These are phyloP conservation scores for Rachycentron canadum DNA, from an alignment of 2,797 vertebrate species.

Conservation along the genomic window DNA sequence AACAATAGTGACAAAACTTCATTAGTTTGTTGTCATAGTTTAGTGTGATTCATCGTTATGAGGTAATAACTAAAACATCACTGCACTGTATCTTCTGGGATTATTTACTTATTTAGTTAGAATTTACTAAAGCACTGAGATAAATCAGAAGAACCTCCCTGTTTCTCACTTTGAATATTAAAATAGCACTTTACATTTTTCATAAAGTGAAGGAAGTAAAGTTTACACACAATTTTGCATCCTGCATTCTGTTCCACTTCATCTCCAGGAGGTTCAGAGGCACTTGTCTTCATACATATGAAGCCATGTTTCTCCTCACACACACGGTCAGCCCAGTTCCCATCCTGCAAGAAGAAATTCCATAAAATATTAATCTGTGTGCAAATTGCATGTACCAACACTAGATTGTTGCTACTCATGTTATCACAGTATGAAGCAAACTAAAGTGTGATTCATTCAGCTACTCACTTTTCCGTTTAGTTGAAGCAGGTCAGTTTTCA, in stretches of 20 bases:
- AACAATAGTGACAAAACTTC: not conserved
- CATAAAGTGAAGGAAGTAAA: no score
- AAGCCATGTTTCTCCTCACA: slow-evolving; percentile 89
- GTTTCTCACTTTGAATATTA: no score
- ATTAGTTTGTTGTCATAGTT: not conserved
- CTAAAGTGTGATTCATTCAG: not conserved
- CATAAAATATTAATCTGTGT: not conserved
- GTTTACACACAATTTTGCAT: slow-evolving; percentile 90
- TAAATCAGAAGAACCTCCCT: no score
- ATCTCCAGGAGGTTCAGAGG: slow-evolving; percentile 61
- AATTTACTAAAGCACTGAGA: no score
- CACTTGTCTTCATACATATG: slow-evolving; percentile 91
- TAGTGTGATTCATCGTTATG: not conserved
- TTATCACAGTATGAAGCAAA: not conserved
- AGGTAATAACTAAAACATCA: not conserved
- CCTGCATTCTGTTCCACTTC: slow-evolving; percentile 79
- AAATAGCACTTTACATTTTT: no score
- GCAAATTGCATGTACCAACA: not conserved
- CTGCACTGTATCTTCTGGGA: not conserved
- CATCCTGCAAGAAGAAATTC: slow-evolving; percentile 83
- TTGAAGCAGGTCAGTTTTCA: not conserved
- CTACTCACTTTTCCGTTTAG: not conserved
- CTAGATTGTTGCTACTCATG: not conserved
- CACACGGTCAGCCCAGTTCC: slow-evolving; percentile 90
- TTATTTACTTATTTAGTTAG: no score